Evolutionary conservation across 2,113 vertebrate species (phyloP), one percentile per base, ranked within the genome.

Genomic region (Dolichotis patagonum): DNA sequence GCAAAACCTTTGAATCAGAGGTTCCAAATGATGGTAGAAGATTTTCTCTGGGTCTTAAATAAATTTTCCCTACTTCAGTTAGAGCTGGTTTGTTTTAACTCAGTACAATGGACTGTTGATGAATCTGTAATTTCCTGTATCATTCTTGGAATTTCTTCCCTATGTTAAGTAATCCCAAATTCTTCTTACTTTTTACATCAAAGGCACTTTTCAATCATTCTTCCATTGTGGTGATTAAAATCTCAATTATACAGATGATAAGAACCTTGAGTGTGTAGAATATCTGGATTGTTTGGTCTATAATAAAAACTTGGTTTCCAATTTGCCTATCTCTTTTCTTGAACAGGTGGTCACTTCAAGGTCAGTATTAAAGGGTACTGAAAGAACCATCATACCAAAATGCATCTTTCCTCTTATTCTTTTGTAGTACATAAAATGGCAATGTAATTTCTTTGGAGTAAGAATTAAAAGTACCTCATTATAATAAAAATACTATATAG

Each of bases 401-500:
- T 65, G 35, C 0, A 49, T 43, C 8, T 67, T 92, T 32, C 58
- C 73, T 78, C 14, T 52, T 46, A 10, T 82, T 96, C 24, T 41
- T n/a, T 22, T 73, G 54, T 1, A 81, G 6, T 87, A 7, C n/a
- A 58, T 41, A 54, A 88, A 87, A 83, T n/a, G n/a, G 3, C 9
- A 35, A 56, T 26, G 14, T 30, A 91, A 85, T 69, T 96, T 91
- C 24, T 90, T 92, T 78, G 14, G 4, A 24, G 1, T 54, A 95
- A 90, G 8, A 5, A 8, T 60, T 95, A 30, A 90, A 62, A 90
- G 2, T 83, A 81, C 35, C n/a, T 96, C 88, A 14, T 92, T 92
- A 90, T 88, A 96, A 88, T 92, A 90, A 91, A 96, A 88, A 85
- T 80, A 58, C 22, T 94, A 83, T 88, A 49, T 62, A 88, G 28